phyloP scores from a whole-genome alignment of 30 jellyfish, hydroid and myxozoan species.

The Turritopsis rubra region DNA sequence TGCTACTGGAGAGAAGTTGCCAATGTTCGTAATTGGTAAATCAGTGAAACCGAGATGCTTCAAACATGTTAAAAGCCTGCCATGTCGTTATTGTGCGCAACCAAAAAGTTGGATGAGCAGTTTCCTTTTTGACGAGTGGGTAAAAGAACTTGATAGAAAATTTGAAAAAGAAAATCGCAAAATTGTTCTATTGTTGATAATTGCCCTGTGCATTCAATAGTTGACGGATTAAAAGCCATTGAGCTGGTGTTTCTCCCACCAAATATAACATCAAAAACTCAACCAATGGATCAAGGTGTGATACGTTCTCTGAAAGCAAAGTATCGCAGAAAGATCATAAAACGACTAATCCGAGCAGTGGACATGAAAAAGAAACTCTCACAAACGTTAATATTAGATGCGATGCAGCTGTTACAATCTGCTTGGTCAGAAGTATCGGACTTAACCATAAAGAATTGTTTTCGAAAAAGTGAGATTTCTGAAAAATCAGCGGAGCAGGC shows the following conservation, averaged over 20 bases:
- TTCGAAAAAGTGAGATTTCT: not conserved
- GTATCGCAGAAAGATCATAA: no score
- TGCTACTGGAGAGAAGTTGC: no score
- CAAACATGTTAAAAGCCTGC: not conserved
- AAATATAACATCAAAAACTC: not conserved
- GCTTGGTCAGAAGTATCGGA: not conserved
- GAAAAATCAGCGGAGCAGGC: not conserved
- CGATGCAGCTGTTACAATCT: no score
- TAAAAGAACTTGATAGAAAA: slow-evolving; percentile 5
- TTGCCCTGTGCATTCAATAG: no score
- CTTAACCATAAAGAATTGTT: slow-evolving; percentile 3
- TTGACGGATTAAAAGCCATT: not conserved
- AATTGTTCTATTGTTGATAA: no score
- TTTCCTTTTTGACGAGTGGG: slow-evolving; percentile 10
- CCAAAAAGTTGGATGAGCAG: no score
- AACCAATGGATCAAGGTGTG: not conserved
- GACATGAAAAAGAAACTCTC: no score
- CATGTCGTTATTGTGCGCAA: not conserved
- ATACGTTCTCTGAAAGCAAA: slow-evolving; percentile 6
- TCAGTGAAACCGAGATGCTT: not conserved
- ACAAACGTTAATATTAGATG: no score
- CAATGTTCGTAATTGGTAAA: not conserved
- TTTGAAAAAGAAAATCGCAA: slow-evolving; percentile 6
- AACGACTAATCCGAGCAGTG: no score
- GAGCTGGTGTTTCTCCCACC: not conserved